These are phyloP conservation scores for Dendrolimus pini DNA, from an alignment of 2,888 invertebrate species.

Conservation along the genomic window DNA sequence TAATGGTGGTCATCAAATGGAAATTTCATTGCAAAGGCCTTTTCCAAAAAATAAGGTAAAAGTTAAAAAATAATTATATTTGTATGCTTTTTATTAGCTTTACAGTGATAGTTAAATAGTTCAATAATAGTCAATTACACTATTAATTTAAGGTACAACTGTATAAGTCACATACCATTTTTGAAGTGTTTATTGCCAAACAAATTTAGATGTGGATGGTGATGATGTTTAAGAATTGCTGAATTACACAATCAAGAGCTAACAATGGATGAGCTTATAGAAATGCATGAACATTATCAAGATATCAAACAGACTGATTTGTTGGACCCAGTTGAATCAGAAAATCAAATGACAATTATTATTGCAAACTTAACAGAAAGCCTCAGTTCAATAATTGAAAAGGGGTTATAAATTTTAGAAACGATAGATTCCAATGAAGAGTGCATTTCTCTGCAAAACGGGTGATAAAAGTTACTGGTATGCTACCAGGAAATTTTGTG, in stretches of 20 bases:
- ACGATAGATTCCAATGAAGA: conserved; percentile 11
- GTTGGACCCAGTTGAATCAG: conserved; percentile 11
- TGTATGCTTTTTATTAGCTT: background rate
- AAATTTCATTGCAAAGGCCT: conserved; percentile 36
- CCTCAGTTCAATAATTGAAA: conserved; percentile 12
- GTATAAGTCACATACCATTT: no score
- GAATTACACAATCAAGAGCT: conserved; percentile 25
- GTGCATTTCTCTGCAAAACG: conserved; percentile 9
- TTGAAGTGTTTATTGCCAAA: conserved; percentile 3
- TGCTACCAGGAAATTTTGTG: no score
- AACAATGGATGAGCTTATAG: conserved; percentile 18
- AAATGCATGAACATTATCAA: conserved; percentile 19
- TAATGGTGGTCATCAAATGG: conserved; percentile 52
- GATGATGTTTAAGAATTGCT: conserved; percentile 26
- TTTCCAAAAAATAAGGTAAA: conserved; percentile 28
- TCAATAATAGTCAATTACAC: no score
- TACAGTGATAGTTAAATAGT: no score
- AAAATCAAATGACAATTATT: conserved; percentile 17
- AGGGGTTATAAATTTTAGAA: conserved; percentile 12
- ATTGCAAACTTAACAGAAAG: conserved; percentile 11
- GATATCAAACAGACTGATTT: conserved; percentile 15
- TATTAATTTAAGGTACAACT: no score
- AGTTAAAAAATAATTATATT: background rate
- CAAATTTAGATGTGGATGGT: conserved; percentile 3
- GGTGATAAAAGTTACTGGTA: background rate